These are phyloP conservation scores for Hydrotaea diabolus DNA, from an alignment of 2,888 invertebrate genomes.

Conservation along the genomic window DNA sequence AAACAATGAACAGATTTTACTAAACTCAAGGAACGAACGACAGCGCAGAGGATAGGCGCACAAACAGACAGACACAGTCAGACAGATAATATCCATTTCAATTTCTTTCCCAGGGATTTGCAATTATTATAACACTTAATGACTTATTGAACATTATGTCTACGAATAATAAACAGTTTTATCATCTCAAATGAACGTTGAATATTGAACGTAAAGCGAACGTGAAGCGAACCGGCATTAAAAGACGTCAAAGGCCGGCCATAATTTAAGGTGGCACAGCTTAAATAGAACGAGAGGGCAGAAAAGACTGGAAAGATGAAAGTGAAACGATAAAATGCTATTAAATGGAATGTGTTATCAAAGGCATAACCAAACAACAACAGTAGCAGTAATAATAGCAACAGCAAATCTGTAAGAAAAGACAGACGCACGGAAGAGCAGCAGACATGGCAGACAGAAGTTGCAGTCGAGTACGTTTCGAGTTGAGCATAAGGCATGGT, in stretches of 20 bases:
- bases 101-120: slow-evolving; percentile 34
- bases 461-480: no score
- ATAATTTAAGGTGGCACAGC: background rate
- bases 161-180: slow-evolving; percentile 33
- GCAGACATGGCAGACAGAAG: no score
- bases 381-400: background rate
- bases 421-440: background rate
- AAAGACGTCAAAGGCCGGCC: background rate
- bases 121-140: slow-evolving; percentile 45
- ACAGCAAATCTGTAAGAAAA: background rate
- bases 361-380: slow-evolving; percentile 39
- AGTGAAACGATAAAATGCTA: slow-evolving; percentile 38
- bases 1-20: background rate
- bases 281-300: background rate
- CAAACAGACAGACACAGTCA: no score
- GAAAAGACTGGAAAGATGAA: background rate
- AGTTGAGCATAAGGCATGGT: no score
- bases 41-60: background rate
- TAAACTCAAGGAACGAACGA: background rate
- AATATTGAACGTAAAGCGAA: no score
- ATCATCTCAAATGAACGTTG: background rate
- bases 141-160: slow-evolving; percentile 42
- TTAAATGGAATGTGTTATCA: slow-evolving; percentile 48
- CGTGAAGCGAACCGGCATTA: background rate
- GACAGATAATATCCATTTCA: slow-evolving; percentile 30